Conservation (phyloP, 2,113 vertebrate species). For the Pipa parva region DNA sequence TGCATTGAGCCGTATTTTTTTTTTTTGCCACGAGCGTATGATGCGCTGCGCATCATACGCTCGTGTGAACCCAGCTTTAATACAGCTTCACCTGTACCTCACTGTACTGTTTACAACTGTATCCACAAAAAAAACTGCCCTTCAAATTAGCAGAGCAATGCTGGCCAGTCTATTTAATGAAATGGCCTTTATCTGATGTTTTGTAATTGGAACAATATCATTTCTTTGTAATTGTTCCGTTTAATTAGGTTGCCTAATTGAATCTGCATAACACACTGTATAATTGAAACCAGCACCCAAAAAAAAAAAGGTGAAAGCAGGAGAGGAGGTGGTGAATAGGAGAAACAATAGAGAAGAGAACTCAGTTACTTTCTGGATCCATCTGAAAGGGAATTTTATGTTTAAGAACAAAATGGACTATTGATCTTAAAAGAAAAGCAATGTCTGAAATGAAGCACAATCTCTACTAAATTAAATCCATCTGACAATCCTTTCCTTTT, state of each 20-base stretch:
- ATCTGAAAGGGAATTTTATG: neutral
- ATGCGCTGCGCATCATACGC: too few species aligned
- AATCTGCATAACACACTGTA: neutral
- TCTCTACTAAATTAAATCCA: too few species aligned
- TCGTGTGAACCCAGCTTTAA: too few species aligned
- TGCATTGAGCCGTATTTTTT: too few species aligned
- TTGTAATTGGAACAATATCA: constrained; percentile 23
- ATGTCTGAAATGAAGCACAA: too few species aligned
- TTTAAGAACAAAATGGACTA: neutral
- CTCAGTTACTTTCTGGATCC: neutral
- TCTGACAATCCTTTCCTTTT: too few species aligned
- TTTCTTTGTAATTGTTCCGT: constrained; percentile 32
- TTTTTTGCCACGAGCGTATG: too few species aligned
- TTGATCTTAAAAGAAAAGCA: neutral
- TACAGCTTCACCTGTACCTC: neutral
- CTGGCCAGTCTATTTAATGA: constrained; percentile 18
- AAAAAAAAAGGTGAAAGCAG: constrained; percentile 25
- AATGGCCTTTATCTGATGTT: constrained; percentile 19
- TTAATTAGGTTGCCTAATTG: constrained; percentile 25
- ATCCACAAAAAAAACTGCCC: constrained; percentile 28
- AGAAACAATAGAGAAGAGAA: constrained; percentile 16
- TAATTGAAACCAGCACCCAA: constrained; percentile 34
- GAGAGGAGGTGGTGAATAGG: constrained; percentile 25
- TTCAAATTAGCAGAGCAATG: neutral
- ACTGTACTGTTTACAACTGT: constrained; percentile 20